phyloP scores from a whole-genome alignment of 2,797 vertebrate genomes.

The Melanotaenia maccullochi region DNA sequence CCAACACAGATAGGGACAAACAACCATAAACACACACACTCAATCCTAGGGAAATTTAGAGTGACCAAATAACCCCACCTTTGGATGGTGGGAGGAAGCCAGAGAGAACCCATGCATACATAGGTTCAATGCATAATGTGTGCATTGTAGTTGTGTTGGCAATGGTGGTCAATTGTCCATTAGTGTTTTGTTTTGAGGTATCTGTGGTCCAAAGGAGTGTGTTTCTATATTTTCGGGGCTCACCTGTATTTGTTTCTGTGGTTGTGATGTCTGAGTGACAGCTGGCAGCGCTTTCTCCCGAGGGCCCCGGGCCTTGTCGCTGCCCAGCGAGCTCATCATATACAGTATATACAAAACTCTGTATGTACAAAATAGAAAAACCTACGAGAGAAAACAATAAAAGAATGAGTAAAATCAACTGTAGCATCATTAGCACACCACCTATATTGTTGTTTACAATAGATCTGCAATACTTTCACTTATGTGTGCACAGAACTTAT shows the following conservation, averaged over 20 bases:
- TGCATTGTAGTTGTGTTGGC: slow-evolving; percentile 24
- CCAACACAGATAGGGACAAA: too few species aligned
- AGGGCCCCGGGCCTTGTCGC: slow-evolving; percentile 92
- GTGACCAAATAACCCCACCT: too few species aligned
- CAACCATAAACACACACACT: too few species aligned
- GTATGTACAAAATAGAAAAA: slow-evolving; percentile 99
- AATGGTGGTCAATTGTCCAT: not conserved
- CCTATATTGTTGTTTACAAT: not conserved
- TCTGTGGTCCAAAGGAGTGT: not conserved
- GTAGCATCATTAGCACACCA: not conserved
- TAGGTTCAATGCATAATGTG: not conserved
- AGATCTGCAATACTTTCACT: slow-evolving; percentile 5
- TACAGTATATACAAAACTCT: slow-evolving; percentile 99
- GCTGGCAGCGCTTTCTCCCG: slow-evolving; percentile 92
- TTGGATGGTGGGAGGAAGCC: too few species aligned
- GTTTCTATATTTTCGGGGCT: slow-evolving; percentile 44
- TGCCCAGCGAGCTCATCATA: slow-evolving; percentile 97
- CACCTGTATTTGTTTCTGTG: slow-evolving; percentile 97
- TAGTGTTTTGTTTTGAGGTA: not conserved
- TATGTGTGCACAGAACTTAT: not conserved
- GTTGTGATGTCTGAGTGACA: slow-evolving; percentile 86
- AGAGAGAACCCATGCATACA: too few species aligned
- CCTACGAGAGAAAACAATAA: slow-evolving; percentile 80
- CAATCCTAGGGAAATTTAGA: too few species aligned
- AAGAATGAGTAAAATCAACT: slow-evolving; percentile 14